Conservation (phyloP, 2,113 vertebrate species). For the Onychostoma macrolepis region DNA sequence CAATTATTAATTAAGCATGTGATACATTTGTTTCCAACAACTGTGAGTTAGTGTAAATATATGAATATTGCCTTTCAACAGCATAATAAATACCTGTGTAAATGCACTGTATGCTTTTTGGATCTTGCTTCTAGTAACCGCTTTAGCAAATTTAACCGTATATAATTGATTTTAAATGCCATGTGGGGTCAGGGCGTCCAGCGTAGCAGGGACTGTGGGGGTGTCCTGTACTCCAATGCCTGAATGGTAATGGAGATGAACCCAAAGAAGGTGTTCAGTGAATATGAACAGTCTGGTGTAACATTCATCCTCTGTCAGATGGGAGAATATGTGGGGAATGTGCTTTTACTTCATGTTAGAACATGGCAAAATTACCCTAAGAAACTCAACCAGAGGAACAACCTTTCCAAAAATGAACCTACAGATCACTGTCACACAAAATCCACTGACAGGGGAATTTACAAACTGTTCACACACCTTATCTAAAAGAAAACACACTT, state of each 20-base stretch:
- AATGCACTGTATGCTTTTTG: not conserved
- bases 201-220: not conserved
- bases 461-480: not conserved
- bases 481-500: not conserved
- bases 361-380: constrained; percentile 56
- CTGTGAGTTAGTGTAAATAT: not conserved
- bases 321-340: constrained; percentile 66
- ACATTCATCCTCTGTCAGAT: not conserved
- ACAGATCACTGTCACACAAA: not conserved
- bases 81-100: not conserved
- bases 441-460: not conserved
- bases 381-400: constrained; percentile 18
- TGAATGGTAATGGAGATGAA: constrained; percentile 19
- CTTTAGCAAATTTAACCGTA: not conserved
- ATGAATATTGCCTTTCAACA: not conserved
- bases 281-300: not conserved
- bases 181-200: not conserved
- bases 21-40: not conserved
- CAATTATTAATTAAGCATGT: not conserved
- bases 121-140: not conserved
- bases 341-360: constrained; percentile 61
- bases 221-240: not conserved
- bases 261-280: constrained; percentile 22
- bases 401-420: not conserved
- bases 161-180: not conserved